Evolutionary conservation across 1,140 invertebrate species (phyloP), one percentile per base, ranked within the genome.

Genomic region (Drosophila nigrodunni): DNA sequence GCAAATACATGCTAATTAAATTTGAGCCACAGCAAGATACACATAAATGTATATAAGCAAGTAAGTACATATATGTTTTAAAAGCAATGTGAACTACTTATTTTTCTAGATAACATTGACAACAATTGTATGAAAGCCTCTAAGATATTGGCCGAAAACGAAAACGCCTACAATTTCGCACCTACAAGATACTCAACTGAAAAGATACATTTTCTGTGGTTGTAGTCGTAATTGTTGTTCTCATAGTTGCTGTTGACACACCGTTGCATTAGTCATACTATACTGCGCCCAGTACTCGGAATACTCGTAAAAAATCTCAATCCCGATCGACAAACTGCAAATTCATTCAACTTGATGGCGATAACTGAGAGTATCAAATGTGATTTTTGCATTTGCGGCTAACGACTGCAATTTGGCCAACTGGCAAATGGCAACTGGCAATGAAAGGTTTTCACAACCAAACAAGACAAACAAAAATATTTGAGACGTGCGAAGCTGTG

Each of bases 1-100:
- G 80, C 79, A 62, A 60, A 65, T 39, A 82, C 65, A 80, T 82
- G 80, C 76, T 83, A 82, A 82, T 82, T 82, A 83, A 83, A 82
- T 52, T 68, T 69, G 66, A 72, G 71, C 74, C 64, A 65, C 52
- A 54, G 58, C 47, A 18, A 21, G 49, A 59, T 55, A 52, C 43
- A 15, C 46, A 21, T 7, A 15, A 30, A 57, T 39, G 35, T 60
- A 15, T 11, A 25, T 11, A 30, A 30, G 3, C 25, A 30, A 60
- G 21, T 25, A 30, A 71, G 43, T 60, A 66, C 44, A 59, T 37
- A 47, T 59, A 9, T 47, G 37, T 44, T 59, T 55, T 10, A 21
- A 39, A 15, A 41, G n/a, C 13, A 34, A 43, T 59, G n/a, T 35
- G 50, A 35, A 15, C 50, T 52, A 52, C 25, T 7, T 44, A 61